Base-by-base conservation (phyloP, 2,888 invertebrate species). In the Tetranychus truncatus region DNA sequence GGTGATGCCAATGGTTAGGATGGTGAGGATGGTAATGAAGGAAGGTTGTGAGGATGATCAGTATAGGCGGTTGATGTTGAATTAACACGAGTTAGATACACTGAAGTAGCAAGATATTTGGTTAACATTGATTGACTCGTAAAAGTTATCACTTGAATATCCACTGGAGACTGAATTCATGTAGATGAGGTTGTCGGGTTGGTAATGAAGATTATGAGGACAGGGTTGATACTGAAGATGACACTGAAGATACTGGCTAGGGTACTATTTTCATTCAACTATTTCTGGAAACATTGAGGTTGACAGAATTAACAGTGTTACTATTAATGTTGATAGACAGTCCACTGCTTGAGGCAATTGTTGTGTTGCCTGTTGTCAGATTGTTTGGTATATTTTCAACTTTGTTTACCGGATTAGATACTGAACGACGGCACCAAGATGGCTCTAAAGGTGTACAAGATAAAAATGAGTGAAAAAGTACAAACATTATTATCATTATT, bases 1-100 rank as follows among this genome's bases (percentile, higher is more conserved):
- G 69, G 11, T 18, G 21, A 69, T 20, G 34, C 9, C 2, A n/a
- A 69, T 20, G 69, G n/a, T 24, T 20, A 69, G 69, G 2, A 4
- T 24, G 69, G n/a, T 20, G 9, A 69, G 69, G 69, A 69, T 20
- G 69, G n/a, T 69, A 34, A 7, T 20, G 69, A 69, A 24, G 69
- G 9, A 69, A 69, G 69, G 66, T 4, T 34, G 34, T 55, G 6
- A 55, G 9, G 55, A 15, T 9, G 15, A 55, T 9, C 11, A 55
- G 9, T 15, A 55, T 55, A 9, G 15, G 55, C 15, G 55, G 55
- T 55, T 55, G 55, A 55, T 15, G 55, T 55, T 55, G 55, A 9
- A 55, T 55, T 55, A 15, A 15, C 9, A 55, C 55, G 7, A 55
- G 11, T 15, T 34, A 1, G 55, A 15, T 5, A 15, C 11, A 9